Conservation (phyloP, 2,888 invertebrate species). For the Nudaria mundana region DNA sequence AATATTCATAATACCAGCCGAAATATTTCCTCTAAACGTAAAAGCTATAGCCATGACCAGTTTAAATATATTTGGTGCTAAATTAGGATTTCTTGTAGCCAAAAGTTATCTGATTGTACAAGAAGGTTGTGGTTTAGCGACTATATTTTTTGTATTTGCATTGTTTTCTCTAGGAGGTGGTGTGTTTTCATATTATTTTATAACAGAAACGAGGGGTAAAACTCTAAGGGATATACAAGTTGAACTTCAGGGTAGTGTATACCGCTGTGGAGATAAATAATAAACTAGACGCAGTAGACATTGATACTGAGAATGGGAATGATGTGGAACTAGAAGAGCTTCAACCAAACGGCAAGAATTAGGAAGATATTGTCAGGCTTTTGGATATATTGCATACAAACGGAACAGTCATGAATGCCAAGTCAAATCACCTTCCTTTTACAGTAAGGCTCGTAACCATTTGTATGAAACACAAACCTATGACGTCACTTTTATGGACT, state of each 20-base stretch:
- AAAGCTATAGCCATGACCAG: constrained; percentile 73
- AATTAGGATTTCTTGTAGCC: constrained; percentile 64
- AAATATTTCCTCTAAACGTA: constrained; percentile 76
- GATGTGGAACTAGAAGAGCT: constrained; percentile 1
- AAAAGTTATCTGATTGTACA: constrained; percentile 68
- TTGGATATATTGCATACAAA: too few species aligned
- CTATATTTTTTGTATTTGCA: constrained; percentile 69
- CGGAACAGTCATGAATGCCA: too few species aligned
- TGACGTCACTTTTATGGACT: too few species aligned
- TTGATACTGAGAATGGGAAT: background rate
- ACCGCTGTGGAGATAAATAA: constrained; percentile 25
- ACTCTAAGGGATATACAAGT: constrained; percentile 74
- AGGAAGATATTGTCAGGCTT: background rate
- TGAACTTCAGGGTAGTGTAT: constrained; percentile 52
- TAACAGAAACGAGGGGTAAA: constrained; percentile 78
- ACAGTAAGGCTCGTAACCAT: too few species aligned
- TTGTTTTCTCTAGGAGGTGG: constrained; percentile 60
- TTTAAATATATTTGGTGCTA: constrained; percentile 60
- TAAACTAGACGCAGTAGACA: background rate
- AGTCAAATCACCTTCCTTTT: too few species aligned
- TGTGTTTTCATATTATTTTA: constrained; percentile 54
- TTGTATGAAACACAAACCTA: too few species aligned
- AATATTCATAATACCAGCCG: constrained; percentile 68
- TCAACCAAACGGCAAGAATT: background rate
- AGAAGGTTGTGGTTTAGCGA: constrained; percentile 57